Evolutionary conservation across 2,113 vertebrate species (phyloP).

Genomic region (Hippoglossus stenolepis): DNA sequence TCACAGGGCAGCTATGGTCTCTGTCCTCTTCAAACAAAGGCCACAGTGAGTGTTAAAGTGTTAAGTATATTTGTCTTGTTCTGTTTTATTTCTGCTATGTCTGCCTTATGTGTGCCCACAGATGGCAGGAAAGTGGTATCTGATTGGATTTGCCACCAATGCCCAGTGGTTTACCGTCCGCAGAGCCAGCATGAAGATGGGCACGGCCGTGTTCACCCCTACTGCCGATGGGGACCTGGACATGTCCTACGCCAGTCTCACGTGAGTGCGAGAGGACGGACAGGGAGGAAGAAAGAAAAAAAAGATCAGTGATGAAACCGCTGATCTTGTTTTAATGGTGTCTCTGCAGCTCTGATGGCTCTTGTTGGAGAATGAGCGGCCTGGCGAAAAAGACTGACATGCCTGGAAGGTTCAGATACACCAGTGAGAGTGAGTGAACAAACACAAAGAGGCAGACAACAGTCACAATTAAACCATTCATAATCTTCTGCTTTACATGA

Average conservation of each 20-base stretch:
- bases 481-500: neutral
- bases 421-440: conserved; percentile 73
- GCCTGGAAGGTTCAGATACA: conserved; percentile 82
- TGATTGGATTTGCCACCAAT: conserved; percentile 86
- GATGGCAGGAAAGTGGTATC: conserved; percentile 88
- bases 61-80: too few relatives aligned
- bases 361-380: conserved; percentile 82
- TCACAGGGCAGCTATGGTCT: too few relatives aligned
- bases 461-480: fast-evolving
- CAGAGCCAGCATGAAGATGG: conserved; percentile 84
- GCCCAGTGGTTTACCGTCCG: conserved; percentile 82
- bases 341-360: conserved; percentile 76
- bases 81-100: neutral
- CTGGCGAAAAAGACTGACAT: conserved; percentile 76
- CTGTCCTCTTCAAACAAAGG: neutral
- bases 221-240: conserved; percentile 83
- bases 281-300: neutral
- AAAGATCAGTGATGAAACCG: neutral
- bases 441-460: neutral
- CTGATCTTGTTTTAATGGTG: neutral
- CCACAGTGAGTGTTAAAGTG: too few relatives aligned
- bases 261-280: conserved; percentile 50
- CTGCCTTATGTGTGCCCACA: conserved; percentile 46
- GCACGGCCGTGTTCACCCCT: conserved; percentile 75
- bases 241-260: conserved; percentile 70